These are phyloP conservation scores for Sebastes hopkinsi DNA, from an alignment of 2,797 vertebrate genomes.

Conservation along the genomic window DNA sequence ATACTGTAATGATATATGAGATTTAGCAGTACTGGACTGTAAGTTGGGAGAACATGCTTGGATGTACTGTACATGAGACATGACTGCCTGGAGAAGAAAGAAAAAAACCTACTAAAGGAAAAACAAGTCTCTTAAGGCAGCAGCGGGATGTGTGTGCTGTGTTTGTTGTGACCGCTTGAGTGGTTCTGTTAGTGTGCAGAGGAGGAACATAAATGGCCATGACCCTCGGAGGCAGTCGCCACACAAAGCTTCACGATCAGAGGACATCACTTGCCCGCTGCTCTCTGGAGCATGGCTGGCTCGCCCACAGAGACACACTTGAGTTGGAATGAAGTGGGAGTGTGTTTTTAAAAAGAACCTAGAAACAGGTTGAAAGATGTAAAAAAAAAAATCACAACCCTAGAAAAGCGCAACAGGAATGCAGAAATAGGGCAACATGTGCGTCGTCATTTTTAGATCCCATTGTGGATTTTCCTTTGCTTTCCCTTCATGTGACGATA, in stretches of 20 bases:
- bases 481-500: constrained; percentile 1
- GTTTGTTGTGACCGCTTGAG: constrained; percentile 2
- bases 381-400: neutral
- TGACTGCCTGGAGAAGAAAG: neutral
- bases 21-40: neutral
- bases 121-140: neutral
- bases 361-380: neutral
- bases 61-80: neutral
- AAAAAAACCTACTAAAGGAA: neutral
- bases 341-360: neutral
- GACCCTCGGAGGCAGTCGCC: constrained; percentile 31
- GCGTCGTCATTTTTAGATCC: neutral
- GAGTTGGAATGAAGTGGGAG: neutral
- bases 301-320: neutral
- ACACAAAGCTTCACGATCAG: constrained; percentile 57
- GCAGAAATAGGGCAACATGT: neutral
- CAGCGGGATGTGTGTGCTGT: constrained; percentile 4
- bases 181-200: neutral
- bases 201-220: neutral
- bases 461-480: neutral
- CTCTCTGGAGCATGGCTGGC: constrained; percentile 31
- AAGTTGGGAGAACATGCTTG: neutral
- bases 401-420: neutral
- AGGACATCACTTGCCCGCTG: constrained; percentile 42
- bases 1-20: neutral